A percentile compares a stretch with the other conserved stretches of the same genome.
Conservation (phyloP, 2,888 invertebrate species). For the Yponomeuta plumbellus region DNA sequence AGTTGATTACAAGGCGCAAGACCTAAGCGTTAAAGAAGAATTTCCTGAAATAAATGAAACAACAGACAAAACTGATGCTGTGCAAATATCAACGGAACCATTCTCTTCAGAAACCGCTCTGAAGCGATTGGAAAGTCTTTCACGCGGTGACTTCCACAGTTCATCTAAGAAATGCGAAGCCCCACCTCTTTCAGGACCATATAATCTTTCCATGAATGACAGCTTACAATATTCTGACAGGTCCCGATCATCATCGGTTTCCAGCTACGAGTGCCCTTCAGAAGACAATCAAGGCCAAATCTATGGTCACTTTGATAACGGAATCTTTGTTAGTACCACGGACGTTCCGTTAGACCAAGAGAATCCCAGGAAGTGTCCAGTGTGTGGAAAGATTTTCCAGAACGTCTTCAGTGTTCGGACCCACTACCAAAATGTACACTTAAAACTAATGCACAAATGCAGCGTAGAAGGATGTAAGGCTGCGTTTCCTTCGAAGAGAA, state of each 20-base stretch:
- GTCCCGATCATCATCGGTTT: constrained; percentile 78
- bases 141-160: constrained; percentile 84
- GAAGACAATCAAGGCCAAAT: constrained; percentile 80
- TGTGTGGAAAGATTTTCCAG: constrained; percentile 95
- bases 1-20: constrained; percentile 43
- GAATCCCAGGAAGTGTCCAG: constrained; percentile 92
- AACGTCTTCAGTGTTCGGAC: constrained; percentile 95
- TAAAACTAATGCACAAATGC: constrained; percentile 97
- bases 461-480: constrained; percentile 96
- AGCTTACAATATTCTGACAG: constrained; percentile 66
- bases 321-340: constrained; percentile 81
- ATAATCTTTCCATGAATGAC: constrained; percentile 57
- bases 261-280: constrained; percentile 74
- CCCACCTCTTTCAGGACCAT: constrained; percentile 44
- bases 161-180: constrained; percentile 46
- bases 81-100: constrained; percentile 33
- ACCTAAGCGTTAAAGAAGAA: constrained; percentile 60
- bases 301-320: constrained; percentile 84
- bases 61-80: constrained; percentile 38
- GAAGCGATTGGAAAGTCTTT: constrained; percentile 86
- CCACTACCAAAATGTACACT: constrained; percentile 96
- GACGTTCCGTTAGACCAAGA: constrained; percentile 95
- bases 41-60: constrained; percentile 49
- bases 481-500: constrained; percentile 94
- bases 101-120: constrained; percentile 81